Base-by-base conservation (phyloP, 2,888 invertebrate species). In the Agrotis ipsilon region DNA sequence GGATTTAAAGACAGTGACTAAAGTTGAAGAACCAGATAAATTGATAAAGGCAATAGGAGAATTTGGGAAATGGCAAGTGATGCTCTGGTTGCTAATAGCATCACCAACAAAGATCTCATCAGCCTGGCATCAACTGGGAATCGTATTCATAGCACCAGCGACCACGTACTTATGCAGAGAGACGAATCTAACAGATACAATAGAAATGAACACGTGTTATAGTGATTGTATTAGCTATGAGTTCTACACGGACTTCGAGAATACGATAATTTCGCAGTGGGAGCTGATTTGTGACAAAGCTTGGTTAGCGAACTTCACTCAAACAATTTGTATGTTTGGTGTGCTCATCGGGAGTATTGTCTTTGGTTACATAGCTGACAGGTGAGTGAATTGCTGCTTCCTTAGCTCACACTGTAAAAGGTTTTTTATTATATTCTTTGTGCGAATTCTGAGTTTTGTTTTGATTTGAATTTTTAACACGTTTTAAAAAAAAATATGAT, bases 211-310 rank as follows among this genome's bases (percentile, higher is more conserved):
- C 0, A 84, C 88, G 14, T 97, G 97, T 83, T 94, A 96, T 14
- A 78, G 83, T 5, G 94, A 96, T 3, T 97, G 97, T 84, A 84
- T 93, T 0, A 87, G 90, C 70, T 94, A 97, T 82, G 92, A 95
- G 16, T 97, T 96, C 84, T 96, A 97, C 81, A 96, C 95, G 59
- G 90, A 97, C 18, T 98, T 98, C 85, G 91, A 96, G 3, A 97
- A 97, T 83, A 98, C 97, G 0, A 97, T 98, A 18, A 95, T 97
- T 60, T 97, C 97, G 0, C 97, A 98, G 95, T 98, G 97, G 97
- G 96, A 97, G 84, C 92, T 98, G 73, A 97, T 98, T 0, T 98
- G 98, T 88, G 95, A 96, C 1, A 95, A 95, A 51, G 92, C 94
- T 1, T 97, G 97, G 90, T 90, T 97, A 83, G 96, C 97, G 0